phyloP scores from a whole-genome alignment of 1,140 invertebrate genomes.

The Tribolium madens region DNA sequence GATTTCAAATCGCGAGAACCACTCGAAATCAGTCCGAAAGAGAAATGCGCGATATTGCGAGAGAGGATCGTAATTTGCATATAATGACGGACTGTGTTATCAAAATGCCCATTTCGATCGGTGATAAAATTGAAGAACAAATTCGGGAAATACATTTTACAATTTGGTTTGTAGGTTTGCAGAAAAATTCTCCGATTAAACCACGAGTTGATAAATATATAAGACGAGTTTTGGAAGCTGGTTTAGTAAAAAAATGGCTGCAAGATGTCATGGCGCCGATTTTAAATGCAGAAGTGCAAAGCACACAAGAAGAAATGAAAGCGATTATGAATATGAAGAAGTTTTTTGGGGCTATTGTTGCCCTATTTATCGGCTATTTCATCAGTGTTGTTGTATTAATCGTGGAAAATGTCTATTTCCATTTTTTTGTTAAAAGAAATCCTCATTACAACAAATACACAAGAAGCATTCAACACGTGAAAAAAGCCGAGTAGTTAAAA shows the following conservation, averaged over 20 bases:
- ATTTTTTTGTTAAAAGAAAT: constrained; percentile 71
- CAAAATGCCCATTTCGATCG: constrained; percentile 83
- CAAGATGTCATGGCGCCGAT: constrained; percentile 76
- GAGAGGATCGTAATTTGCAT: constrained; percentile 73
- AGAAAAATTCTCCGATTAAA: constrained; percentile 85
- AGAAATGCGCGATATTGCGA: constrained; percentile 27
- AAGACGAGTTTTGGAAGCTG: constrained; percentile 77
- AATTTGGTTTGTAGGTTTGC: constrained; percentile 67
- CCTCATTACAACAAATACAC: constrained; percentile 79
- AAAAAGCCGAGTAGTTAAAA: constrained; percentile 30
- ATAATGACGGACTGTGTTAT: constrained; percentile 85
- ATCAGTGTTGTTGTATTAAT: constrained; percentile 71
- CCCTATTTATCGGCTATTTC: constrained; percentile 76
- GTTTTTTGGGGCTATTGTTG: constrained; percentile 80
- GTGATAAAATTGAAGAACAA: constrained; percentile 36
- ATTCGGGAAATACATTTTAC: neutral
- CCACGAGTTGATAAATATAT: constrained; percentile 76
- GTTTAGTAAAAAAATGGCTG: constrained; percentile 83
- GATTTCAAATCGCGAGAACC: constrained; percentile 51
- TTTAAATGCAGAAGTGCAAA: constrained; percentile 61
- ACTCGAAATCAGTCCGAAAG: constrained; percentile 11
- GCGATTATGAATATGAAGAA: constrained; percentile 82
- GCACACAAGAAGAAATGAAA: constrained; percentile 69
- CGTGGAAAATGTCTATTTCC: constrained; percentile 76
- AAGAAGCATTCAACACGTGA: constrained; percentile 47